These are phyloP conservation scores for Trematomus bernacchii DNA, from an alignment of 2,797 vertebrate species.

Conservation along the genomic window DNA sequence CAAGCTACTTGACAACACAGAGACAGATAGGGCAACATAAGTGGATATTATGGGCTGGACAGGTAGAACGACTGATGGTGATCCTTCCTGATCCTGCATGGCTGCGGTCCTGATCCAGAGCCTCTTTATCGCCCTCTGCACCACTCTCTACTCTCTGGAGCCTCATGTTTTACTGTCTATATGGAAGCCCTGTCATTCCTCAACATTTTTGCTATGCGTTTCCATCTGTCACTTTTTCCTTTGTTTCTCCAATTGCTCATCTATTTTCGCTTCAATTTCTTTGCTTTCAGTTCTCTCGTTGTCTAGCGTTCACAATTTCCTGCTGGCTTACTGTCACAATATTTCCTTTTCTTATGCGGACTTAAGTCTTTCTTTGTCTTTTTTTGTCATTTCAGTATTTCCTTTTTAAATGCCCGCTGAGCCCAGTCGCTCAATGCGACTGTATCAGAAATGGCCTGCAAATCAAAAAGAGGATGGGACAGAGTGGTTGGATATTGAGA, in stretches of 20 bases:
- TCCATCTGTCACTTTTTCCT: conserved; percentile 22
- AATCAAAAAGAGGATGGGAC: conserved; percentile 18
- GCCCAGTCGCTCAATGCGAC: conserved; percentile 1
- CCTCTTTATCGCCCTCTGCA: conserved; percentile 40
- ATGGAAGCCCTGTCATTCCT: conserved; percentile 39
- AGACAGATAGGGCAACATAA: conserved; percentile 33
- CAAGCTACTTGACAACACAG: conserved; percentile 31
- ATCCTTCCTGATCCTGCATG: conserved; percentile 31
- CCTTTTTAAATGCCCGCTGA: conserved; percentile 14
- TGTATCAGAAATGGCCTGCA: conserved; percentile 17
- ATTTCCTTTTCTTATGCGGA: conserved; percentile 29
- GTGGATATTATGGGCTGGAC: conserved; percentile 38
- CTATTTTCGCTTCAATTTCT: conserved; percentile 38
- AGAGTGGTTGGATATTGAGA: conserved; percentile 1
- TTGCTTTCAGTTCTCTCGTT: conserved; percentile 43
- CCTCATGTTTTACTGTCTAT: conserved; percentile 33
- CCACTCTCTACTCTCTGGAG: conserved; percentile 36
- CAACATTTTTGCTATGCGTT: conserved; percentile 11
- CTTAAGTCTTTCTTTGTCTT: conserved; percentile 45
- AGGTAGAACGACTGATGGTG: conserved; percentile 37
- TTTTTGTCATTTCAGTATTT: conserved; percentile 42
- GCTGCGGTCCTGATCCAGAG: conserved; percentile 49
- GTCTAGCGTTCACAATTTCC: conserved; percentile 37
- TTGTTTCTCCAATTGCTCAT: conserved; percentile 29
- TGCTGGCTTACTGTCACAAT: conserved; percentile 37